Conservation (phyloP, 1,140 invertebrate species). For the Phymastichus coffea region DNA sequence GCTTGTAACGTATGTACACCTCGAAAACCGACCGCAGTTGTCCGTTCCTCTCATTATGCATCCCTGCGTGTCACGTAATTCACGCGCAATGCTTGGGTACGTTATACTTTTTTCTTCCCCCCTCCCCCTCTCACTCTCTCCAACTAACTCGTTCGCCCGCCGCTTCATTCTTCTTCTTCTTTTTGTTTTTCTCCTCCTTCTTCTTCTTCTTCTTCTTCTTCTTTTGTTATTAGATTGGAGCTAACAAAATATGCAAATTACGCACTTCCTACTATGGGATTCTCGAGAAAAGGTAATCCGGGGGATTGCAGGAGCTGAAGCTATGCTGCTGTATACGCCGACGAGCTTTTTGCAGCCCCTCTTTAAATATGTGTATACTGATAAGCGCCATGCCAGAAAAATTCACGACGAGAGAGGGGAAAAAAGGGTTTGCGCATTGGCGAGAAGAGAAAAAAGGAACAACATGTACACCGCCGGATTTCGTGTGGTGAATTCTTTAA, state of each 20-base stretch:
- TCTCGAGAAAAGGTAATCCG: too few species aligned
- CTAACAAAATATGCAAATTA: conserved; percentile 55
- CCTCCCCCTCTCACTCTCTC: too few species aligned
- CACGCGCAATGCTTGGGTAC: too few species aligned
- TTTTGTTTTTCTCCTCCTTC: background rate
- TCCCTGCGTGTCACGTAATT: too few species aligned
- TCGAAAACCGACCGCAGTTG: too few species aligned
- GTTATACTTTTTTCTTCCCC: too few species aligned
- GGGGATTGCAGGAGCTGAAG: conserved; percentile 49
- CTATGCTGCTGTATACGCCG: conserved; percentile 37
- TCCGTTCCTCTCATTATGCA: too few species aligned
- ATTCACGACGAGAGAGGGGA: background rate
- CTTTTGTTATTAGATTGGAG: conserved; percentile 28
- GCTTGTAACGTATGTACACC: too few species aligned
- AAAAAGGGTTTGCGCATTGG: conserved; percentile 17
- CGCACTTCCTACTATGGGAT: conserved; percentile 7
- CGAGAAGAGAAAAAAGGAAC: too few species aligned
- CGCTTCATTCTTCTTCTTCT: background rate
- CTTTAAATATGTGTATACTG: conserved; percentile 19
- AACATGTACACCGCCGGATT: too few species aligned
- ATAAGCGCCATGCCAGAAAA: conserved; percentile 15
- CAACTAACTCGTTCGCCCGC: conserved; percentile 8
- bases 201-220: background rate
- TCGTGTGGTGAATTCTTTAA: too few species aligned
- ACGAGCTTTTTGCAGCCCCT: background rate